These are phyloP conservation scores for Diplazon laetatorius DNA, from an alignment of 2,888 invertebrate species.

Conservation along the genomic window DNA sequence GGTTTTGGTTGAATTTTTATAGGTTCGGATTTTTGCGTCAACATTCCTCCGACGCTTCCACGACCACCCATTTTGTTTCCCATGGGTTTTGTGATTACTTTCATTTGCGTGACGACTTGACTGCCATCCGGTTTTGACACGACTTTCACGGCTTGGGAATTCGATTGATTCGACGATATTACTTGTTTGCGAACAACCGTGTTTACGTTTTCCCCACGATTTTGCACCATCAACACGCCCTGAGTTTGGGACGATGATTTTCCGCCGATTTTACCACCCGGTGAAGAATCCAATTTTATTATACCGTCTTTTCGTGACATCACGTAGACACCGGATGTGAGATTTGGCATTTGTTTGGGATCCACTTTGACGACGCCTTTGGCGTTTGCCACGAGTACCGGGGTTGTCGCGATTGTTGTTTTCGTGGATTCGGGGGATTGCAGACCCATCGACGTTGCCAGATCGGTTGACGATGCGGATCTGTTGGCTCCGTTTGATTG, in stretches of 20 bases:
- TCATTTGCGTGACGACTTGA: constrained; percentile 81
- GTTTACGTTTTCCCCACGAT: constrained; percentile 73
- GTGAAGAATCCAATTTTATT: constrained; percentile 88
- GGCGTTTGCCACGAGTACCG: constrained; percentile 83
- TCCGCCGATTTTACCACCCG: constrained; percentile 82
- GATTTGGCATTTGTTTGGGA: constrained; percentile 88
- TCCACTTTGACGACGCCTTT: constrained; percentile 90
- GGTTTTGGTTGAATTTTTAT: constrained; percentile 81
- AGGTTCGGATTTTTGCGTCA: constrained; percentile 78
- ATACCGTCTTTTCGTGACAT: constrained; percentile 91
- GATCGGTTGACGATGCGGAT: constrained; percentile 82
- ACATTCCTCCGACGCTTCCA: constrained; percentile 28
- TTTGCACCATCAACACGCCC: constrained; percentile 80
- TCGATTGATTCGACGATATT: constrained; percentile 73
- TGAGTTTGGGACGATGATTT: constrained; percentile 77
- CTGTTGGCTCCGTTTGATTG: constrained; percentile 81
- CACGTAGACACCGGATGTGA: constrained; percentile 88
- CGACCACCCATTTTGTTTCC: constrained; percentile 63
- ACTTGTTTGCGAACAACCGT: constrained; percentile 80
- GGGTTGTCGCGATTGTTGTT: constrained; percentile 69
- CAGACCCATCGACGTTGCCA: constrained; percentile 84
- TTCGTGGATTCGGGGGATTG: constrained; percentile 65
- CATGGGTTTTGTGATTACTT: constrained; percentile 78
- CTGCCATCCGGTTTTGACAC: constrained; percentile 80
- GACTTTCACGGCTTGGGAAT: constrained; percentile 79